Conservation (phyloP, 1,140 invertebrate species). For the Latrodectus geometricus region DNA sequence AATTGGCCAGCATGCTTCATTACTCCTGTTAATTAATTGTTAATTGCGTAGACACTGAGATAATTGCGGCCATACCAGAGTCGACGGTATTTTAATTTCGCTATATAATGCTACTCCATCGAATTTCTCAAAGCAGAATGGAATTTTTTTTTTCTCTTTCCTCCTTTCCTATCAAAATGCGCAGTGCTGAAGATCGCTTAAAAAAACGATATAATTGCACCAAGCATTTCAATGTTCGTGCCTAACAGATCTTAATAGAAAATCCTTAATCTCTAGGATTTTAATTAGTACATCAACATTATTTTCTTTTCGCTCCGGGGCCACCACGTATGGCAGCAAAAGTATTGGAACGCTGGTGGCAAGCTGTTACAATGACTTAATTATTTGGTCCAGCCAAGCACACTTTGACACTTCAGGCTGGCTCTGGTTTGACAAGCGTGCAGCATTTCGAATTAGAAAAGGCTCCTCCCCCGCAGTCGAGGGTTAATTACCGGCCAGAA, state of each 20-base stretch:
- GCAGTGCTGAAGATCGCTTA: not conserved
- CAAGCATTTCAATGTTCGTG: slow-evolving; percentile 28
- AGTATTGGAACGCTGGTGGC: slow-evolving; percentile 36
- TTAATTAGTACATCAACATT: slow-evolving; percentile 62
- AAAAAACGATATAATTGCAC: slow-evolving; percentile 53
- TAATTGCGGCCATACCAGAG: slow-evolving; percentile 53
- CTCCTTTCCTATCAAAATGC: slow-evolving; percentile 16
- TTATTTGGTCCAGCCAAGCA: slow-evolving; percentile 58
- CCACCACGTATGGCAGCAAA: slow-evolving; percentile 16
- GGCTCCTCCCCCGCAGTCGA: not conserved
- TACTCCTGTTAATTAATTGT: slow-evolving; percentile 61
- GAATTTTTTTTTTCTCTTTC: slow-evolving; percentile 24
- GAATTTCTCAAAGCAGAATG: slow-evolving; percentile 31
- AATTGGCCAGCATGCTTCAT: slow-evolving; percentile 59
- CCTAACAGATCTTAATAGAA: slow-evolving; percentile 46
- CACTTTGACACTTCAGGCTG: slow-evolving; percentile 56
- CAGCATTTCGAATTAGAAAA: slow-evolving; percentile 50
- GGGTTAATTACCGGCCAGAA: slow-evolving; percentile 38
- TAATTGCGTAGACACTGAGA: slow-evolving; percentile 61
- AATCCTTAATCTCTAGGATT: slow-evolving; percentile 58
- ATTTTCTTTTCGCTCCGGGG: slow-evolving; percentile 51
- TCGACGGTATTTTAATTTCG: slow-evolving; percentile 56
- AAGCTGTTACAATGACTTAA: slow-evolving; percentile 62
- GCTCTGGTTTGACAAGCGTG: slow-evolving; percentile 55
- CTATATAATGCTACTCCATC: slow-evolving; percentile 34